Evolutionary conservation across 2,113 vertebrate genomes (phyloP).

Genomic region (Rhinolophus ferrumequinum): DNA sequence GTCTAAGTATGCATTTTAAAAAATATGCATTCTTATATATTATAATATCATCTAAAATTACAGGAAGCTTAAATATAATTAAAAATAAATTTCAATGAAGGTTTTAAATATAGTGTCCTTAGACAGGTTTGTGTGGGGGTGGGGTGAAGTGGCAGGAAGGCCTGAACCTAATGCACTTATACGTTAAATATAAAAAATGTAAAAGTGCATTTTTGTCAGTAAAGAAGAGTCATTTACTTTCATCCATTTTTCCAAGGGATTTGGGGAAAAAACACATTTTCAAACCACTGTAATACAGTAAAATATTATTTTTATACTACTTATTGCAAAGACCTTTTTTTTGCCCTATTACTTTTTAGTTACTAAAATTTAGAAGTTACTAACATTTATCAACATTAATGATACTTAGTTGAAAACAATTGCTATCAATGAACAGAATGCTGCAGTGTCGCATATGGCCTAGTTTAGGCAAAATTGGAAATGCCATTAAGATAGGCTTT

Average conservation of each 20-base stretch:
- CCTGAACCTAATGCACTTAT: background rate
- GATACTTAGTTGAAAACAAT: background rate
- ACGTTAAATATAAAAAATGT: background rate
- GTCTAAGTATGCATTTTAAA: background rate
- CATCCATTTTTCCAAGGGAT: background rate
- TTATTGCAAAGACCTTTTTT: conserved; percentile 14
- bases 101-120: background rate
- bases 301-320: background rate
- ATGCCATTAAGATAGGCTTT: background rate
- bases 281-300: background rate
- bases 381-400: too few relatives aligned
- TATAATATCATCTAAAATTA: conserved; percentile 11
- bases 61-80: background rate
- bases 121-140: background rate
- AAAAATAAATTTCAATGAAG: background rate
- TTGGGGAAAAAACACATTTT: background rate
- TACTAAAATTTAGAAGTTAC: conserved; percentile 36
- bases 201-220: background rate
- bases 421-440: background rate
- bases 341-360: background rate
- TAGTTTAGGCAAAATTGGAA: background rate
- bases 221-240: background rate
- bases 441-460: background rate
- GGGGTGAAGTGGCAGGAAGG: background rate
- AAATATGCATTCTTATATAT: background rate